These are phyloP conservation scores for Carcharodon carcharias DNA, from an alignment of 2,797 vertebrate species.

Conservation along the genomic window DNA sequence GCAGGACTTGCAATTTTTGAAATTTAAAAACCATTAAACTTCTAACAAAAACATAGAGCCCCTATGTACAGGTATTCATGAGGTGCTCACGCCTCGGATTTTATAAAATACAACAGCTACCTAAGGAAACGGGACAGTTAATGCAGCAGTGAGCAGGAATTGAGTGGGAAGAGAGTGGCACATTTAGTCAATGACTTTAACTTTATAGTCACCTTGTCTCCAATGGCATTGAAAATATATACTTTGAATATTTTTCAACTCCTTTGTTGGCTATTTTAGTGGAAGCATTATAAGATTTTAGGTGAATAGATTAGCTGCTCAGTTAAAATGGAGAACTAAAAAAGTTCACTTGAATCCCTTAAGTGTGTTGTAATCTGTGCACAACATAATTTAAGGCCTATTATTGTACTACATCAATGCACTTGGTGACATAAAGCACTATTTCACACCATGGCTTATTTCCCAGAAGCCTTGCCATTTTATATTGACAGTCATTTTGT, in stretches of 20 bases:
- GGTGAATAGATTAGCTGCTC: neutral
- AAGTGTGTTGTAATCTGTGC: neutral
- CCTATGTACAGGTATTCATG: neutral
- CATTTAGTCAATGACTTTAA: neutral
- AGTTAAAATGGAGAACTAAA: neutral
- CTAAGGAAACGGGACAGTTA: neutral
- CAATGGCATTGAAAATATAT: neutral
- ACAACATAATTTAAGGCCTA: neutral
- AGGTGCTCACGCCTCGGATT: neutral
- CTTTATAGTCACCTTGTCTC: neutral
- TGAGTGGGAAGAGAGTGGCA: neutral
- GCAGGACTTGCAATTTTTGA: too few species aligned
- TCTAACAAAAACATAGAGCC: neutral
- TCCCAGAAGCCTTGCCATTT: neutral
- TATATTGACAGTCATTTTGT: neutral
- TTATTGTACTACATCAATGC: neutral
- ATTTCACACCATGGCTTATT: neutral
- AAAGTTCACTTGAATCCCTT: constrained; percentile 18
- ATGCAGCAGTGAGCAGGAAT: neutral
- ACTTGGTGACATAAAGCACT: constrained; percentile 16
- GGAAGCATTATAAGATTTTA: neutral
- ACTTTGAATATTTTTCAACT: neutral
- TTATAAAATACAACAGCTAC: neutral
- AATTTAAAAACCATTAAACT: neutral
- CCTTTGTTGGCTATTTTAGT: neutral